These are phyloP conservation scores for Zoanthus solanderi DNA, from an alignment of 92 coral and sea anemone genomes.

Conservation along the genomic window DNA sequence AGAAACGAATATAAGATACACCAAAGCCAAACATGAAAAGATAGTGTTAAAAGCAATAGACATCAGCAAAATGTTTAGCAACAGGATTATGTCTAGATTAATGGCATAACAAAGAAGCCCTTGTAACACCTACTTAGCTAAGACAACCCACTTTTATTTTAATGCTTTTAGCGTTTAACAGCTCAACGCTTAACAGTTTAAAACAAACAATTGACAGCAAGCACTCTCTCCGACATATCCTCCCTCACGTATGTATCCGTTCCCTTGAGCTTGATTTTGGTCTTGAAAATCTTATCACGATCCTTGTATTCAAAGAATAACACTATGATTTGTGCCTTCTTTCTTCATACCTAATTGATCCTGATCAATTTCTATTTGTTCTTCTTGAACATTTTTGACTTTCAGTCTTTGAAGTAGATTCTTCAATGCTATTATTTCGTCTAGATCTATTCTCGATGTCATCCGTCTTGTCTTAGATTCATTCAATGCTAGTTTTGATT, in stretches of 20 bases:
- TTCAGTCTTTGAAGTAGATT: slow-evolving; percentile 38
- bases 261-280: not conserved
- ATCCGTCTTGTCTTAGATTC: slow-evolving; percentile 39
- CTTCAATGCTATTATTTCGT: slow-evolving; percentile 58
- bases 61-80: too few relatives aligned
- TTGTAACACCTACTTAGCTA: too few relatives aligned
- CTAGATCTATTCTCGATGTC: slow-evolving; percentile 64
- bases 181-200: too few relatives aligned
- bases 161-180: too few relatives aligned
- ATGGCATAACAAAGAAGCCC: too few relatives aligned
- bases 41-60: too few relatives aligned
- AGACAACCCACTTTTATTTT: too few relatives aligned
- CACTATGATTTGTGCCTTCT: not conserved
- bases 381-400: slow-evolving; percentile 42
- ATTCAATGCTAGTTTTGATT: slow-evolving; percentile 16
- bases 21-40: not conserved
- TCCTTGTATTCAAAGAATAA: not conserved
- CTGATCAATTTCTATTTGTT: slow-evolving; percentile 13
- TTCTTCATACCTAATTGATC: not conserved
- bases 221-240: not conserved
- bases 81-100: too few relatives aligned
- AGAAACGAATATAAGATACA: not conserved
- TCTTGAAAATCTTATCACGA: not conserved
- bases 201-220: not conserved
- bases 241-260: not conserved